Evolutionary conservation across 2,888 invertebrate species (phyloP), one percentile per base, ranked within the genome.

Genomic region (Amphipoea oculea): DNA sequence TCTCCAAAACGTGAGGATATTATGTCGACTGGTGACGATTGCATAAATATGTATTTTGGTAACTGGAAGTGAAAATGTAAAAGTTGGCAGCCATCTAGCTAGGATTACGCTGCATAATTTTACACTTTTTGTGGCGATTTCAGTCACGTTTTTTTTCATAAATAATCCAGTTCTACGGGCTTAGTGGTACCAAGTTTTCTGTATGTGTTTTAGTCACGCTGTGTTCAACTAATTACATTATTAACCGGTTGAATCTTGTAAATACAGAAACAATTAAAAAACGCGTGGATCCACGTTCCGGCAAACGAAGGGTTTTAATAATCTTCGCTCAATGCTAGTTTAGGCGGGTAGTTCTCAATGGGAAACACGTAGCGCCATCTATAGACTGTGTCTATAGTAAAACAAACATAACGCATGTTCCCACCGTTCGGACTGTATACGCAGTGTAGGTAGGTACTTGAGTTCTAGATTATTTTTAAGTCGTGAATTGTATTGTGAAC

Each of bases 1-100:
- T 84, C 54, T 66, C 67, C 23, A 77, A 86, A 84, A 73, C 75
- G 60, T 77, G 67, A 75, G 42, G 67, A 77, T 76, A 51, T 83
- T 77, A 77, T 65, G n/a, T 51, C 23, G 40, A 62, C 63, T 63
- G 62, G 36, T 68, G 65, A 72, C 48, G 69, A 73, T 83, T 84
- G 80, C 80, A 78, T 75, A 77, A 78, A 60, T 76, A 73, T 20
- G 63, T 45, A 7, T 74, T 77, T 72, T 68, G n/a, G 20, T 36
- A 70, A 74, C 69, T 82, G 68, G 68, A 86, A 84, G 83, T 76
- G 83, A 85, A 86, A 77, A 80, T 77, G 69, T 77, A 74, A 86
- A 79, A 83, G 72, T 74, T 57, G 62, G 51, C 9, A 45, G 9
- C 17, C 5, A 40, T 67, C 62, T 63, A 68, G 57, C 54, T 67